A percentile compares a stretch with the other conserved stretches of the same genome.
phyloP scores from a whole-genome alignment of 2,888 invertebrate genomes.

The Sturmia bella region DNA sequence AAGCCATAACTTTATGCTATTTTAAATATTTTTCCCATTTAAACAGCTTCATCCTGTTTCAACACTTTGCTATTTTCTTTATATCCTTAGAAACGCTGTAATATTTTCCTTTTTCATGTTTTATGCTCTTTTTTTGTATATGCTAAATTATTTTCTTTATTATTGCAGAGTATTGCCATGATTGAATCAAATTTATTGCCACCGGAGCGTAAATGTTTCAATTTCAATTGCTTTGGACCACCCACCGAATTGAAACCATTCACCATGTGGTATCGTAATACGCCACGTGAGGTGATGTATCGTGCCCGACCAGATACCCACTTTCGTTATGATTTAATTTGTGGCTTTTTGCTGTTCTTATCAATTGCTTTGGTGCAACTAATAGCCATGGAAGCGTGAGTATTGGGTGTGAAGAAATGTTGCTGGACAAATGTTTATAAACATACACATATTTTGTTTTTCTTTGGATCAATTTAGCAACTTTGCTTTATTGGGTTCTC shows the following conservation, averaged over 20 bases:
- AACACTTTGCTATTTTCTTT: too few relatives aligned
- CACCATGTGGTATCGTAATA: conserved; percentile 91
- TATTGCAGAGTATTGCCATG: conserved; percentile 94
- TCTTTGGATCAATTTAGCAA: conserved; percentile 83
- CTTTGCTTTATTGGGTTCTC: conserved; percentile 88
- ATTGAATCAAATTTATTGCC: conserved; percentile 95
- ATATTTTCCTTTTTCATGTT: neutral
- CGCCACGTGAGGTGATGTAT: conserved; percentile 89
- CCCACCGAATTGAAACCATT: conserved; percentile 90
- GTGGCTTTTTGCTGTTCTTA: conserved; percentile 89
- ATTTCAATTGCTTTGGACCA: conserved; percentile 86
- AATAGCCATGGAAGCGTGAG: conserved; percentile 89
- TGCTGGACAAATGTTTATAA: conserved; percentile 14
- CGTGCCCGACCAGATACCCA: conserved; percentile 90
- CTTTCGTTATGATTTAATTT: conserved; percentile 92
- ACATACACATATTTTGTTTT: conserved; percentile 3
- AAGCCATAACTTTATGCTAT: too few relatives aligned
- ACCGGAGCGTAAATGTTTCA: conserved; percentile 90
- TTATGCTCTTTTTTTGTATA: neutral
- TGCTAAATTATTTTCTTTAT: conserved; percentile 11
- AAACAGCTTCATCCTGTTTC: too few relatives aligned
- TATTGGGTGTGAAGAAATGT: conserved; percentile 40
- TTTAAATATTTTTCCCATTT: too few relatives aligned
- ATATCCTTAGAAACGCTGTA: too few relatives aligned
- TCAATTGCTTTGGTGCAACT: conserved; percentile 90